Percentiles rank a stretch among this genome's conserved stretches.
These are phyloP conservation scores for Chloebia gouldiae DNA, from an alignment of 2,113 vertebrate genomes.

Conservation along the genomic window DNA sequence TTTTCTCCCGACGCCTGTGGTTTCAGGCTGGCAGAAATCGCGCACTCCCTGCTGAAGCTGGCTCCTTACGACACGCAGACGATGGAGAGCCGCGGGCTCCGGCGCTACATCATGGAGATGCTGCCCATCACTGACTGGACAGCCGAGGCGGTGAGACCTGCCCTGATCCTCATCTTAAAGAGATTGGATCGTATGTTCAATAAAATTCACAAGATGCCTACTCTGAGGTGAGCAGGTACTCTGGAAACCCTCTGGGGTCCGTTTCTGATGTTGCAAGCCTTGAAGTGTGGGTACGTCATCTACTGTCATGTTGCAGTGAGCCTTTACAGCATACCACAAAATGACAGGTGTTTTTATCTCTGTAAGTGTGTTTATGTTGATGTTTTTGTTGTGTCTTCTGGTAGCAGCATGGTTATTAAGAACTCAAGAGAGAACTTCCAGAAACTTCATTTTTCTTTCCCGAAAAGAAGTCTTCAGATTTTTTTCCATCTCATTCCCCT, in stretches of 20 bases:
- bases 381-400: slow-evolving; percentile 7
- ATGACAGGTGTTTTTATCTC: not conserved
- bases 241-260: slow-evolving; percentile 21
- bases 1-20: not conserved
- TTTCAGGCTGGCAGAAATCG: slow-evolving; percentile 92
- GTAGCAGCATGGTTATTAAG: not conserved
- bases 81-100: slow-evolving; percentile 95
- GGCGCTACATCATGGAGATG: slow-evolving; percentile 98
- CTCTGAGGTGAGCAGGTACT: slow-evolving; percentile 88
- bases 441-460: not conserved
- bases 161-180: slow-evolving; percentile 98
- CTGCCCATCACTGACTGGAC: slow-evolving; percentile 98
- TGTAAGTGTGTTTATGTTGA: slow-evolving; percentile 14
- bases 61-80: slow-evolving; percentile 97
- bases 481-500: not conserved
- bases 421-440: not conserved
- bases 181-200: slow-evolving; percentile 99
- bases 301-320: not conserved
- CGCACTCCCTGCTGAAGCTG: slow-evolving; percentile 95
- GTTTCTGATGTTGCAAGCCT: slow-evolving; percentile 57
- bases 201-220: slow-evolving; percentile 99
- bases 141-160: slow-evolving; percentile 92
- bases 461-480: not conserved
- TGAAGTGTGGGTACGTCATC: slow-evolving; percentile 55
- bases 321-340: not conserved